Percentiles rank a stretch among this genome's conserved stretches.
Evolutionary conservation across 2,113 vertebrate species (phyloP).

Genomic region (Anolis sagrei): DNA sequence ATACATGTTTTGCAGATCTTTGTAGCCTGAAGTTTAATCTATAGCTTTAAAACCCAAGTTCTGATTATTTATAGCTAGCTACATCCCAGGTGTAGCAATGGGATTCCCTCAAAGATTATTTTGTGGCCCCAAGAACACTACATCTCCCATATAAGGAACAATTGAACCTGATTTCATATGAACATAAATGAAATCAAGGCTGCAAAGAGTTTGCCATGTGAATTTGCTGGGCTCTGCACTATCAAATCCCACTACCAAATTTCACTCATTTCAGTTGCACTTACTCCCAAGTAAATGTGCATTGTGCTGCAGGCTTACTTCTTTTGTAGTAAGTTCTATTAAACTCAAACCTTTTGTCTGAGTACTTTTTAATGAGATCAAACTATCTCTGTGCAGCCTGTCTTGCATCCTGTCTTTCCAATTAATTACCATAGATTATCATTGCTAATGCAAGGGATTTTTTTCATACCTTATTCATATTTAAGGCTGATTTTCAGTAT

Average conservation of each 20-base stretch:
- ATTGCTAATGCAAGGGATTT: background rate
- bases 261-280: background rate
- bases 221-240: background rate
- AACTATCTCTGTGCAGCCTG: background rate
- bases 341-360: background rate
- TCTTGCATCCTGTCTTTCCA: background rate
- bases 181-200: background rate
- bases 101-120: background rate
- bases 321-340: background rate
- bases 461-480: background rate
- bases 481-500: background rate
- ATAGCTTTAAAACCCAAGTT: no score
- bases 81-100: background rate
- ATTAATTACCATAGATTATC: slow-evolving; percentile 10
- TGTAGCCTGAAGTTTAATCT: no score
- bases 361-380: background rate
- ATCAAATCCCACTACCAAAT: background rate
- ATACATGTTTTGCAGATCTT: no score
- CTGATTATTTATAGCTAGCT: background rate
- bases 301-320: background rate
- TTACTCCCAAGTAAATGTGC: background rate
- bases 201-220: background rate
- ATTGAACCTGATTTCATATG: background rate
- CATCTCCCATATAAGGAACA: background rate
- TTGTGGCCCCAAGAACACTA: background rate